phyloP scores from a whole-genome alignment of 2,797 vertebrate genomes.

The Megaceryle alcyon region DNA sequence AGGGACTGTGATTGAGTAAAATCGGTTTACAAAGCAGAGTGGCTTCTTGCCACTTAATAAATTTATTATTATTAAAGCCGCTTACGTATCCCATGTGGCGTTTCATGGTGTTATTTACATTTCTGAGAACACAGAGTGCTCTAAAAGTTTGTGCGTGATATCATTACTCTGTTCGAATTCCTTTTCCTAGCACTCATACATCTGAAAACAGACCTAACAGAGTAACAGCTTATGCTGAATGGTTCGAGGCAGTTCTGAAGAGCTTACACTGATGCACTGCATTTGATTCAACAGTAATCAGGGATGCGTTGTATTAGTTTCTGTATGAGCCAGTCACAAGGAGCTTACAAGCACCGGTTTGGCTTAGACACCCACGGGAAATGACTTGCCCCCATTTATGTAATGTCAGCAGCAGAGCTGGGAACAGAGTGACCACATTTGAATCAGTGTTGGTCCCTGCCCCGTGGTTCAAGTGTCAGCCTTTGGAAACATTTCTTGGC shows the following conservation, averaged over 20 bases:
- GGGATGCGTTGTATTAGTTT: background rate
- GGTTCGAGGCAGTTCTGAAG: background rate
- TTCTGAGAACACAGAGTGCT: background rate
- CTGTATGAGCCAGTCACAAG: background rate
- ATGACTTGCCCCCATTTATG: background rate
- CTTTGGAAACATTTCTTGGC: background rate
- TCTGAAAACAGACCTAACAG: background rate
- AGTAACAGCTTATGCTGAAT: background rate
- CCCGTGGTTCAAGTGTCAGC: background rate
- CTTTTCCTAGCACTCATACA: background rate
- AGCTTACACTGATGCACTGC: background rate
- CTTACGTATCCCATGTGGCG: conserved; percentile 39
- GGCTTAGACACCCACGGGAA: background rate
- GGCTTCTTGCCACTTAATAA: conserved; percentile 60
- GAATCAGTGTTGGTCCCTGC: background rate
- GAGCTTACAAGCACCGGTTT: background rate
- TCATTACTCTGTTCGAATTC: background rate
- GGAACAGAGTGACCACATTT: background rate
- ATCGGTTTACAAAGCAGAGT: conserved; percentile 68
- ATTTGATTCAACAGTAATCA: background rate
- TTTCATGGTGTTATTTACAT: conserved; percentile 42
- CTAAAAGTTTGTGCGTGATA: background rate
- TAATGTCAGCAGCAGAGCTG: background rate
- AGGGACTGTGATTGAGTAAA: conserved; percentile 66
- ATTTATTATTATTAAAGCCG: conserved; percentile 70